These are phyloP conservation scores for Papilio gigon DNA, from an alignment of 2,888 invertebrate species.

Conservation along the genomic window DNA sequence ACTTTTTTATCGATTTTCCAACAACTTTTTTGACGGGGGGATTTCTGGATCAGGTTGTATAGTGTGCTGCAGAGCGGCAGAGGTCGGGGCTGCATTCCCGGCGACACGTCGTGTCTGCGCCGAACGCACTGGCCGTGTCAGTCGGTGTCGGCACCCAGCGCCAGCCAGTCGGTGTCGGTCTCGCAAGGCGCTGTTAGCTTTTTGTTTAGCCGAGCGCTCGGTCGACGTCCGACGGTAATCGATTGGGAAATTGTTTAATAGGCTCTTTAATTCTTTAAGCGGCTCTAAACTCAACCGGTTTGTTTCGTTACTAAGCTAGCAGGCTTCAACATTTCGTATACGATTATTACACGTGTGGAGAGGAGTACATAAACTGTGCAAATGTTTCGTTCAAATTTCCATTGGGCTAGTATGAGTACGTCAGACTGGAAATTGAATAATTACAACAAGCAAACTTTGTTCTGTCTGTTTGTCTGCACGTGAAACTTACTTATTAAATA, in stretches of 20 bases:
- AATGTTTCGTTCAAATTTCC: no score
- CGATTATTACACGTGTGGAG: neutral
- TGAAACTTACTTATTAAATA: no score
- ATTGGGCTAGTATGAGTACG: no score
- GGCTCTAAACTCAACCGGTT: constrained; percentile 28
- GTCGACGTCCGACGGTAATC: constrained; percentile 26
- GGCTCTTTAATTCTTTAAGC: constrained; percentile 37
- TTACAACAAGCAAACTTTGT: no score
- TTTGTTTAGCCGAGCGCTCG: constrained; percentile 28
- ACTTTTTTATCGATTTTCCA: neutral
- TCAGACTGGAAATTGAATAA: no score
- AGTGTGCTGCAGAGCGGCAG: constrained; percentile 61
- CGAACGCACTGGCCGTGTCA: constrained; percentile 51
- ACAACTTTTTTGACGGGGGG: neutral
- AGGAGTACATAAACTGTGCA: neutral
- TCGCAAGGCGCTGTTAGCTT: constrained; percentile 8
- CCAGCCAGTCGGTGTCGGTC: constrained; percentile 4
- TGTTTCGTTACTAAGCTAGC: constrained; percentile 9
- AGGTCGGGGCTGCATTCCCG: constrained; percentile 66
- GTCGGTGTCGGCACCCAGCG: constrained; percentile 41
- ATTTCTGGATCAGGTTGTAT: constrained; percentile 33
- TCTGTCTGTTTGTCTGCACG: no score
- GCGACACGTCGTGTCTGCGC: constrained; percentile 64
- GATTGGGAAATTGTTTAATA: constrained; percentile 40
- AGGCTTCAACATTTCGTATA: neutral